These are phyloP conservation scores for Caerostris extrusa DNA, from an alignment of 1,140 invertebrate species.

Conservation along the genomic window DNA sequence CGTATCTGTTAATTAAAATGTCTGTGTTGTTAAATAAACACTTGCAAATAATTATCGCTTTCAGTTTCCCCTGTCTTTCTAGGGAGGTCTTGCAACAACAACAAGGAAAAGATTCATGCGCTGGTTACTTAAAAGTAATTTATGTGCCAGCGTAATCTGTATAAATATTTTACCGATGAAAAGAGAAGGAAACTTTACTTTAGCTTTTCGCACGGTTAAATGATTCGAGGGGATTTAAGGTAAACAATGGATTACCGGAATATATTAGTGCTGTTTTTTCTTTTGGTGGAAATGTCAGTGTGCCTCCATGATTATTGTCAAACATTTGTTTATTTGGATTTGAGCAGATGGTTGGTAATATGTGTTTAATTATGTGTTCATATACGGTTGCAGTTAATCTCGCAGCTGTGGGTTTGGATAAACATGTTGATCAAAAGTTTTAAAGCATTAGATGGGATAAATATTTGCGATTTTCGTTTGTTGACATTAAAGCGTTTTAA, in stretches of 20 bases:
- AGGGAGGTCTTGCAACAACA: background rate
- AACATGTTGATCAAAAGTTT: too few species aligned
- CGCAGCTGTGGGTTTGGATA: too few species aligned
- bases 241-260: slow-evolving; percentile 11
- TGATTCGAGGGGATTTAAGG: slow-evolving; percentile 8
- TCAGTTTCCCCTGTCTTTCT: background rate
- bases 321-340: background rate
- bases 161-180: slow-evolving; percentile 31
- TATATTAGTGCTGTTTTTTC: background rate
- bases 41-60: slow-evolving; percentile 48
- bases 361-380: too few species aligned
- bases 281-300: background rate
- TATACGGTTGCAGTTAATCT: too few species aligned
- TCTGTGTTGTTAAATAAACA: slow-evolving; percentile 25
- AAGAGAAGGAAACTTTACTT: background rate
- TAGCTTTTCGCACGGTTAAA: background rate
- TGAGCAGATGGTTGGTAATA: background rate
- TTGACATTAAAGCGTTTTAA: too few species aligned
- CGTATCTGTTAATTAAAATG: slow-evolving; percentile 44
- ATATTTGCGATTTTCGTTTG: too few species aligned
- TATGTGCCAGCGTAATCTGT: slow-evolving; percentile 16
- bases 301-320: background rate
- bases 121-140: slow-evolving; percentile 36
- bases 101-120: background rate
- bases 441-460: too few species aligned